phyloP scores from a whole-genome alignment of 2,113 vertebrate species.

The Leptosomus discolor region DNA sequence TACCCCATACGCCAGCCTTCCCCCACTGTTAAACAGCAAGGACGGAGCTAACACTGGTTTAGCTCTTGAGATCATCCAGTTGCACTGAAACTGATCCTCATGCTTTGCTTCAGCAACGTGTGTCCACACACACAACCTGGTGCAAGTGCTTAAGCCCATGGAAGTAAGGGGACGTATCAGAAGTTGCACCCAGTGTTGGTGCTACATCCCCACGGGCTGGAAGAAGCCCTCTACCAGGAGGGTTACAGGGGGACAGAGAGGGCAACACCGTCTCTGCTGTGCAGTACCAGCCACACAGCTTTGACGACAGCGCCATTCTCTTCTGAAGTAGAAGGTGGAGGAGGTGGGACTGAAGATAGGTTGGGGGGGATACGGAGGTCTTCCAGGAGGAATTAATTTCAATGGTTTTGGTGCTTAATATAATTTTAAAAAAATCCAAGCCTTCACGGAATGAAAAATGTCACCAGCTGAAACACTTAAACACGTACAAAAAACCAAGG shows the following conservation, averaged over 20 bases:
- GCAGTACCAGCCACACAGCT: neutral
- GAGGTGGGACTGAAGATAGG: neutral
- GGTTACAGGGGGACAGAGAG: neutral
- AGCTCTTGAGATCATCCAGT: neutral
- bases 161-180: neutral
- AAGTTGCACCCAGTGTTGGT: neutral
- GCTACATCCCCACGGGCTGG: neutral
- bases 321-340: neutral
- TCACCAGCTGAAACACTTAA: neutral
- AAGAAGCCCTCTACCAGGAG: neutral
- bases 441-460: neutral
- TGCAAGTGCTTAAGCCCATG: neutral
- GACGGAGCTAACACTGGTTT: neutral
- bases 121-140: neutral
- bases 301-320: neutral
- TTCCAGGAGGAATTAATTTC: neutral
- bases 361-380: neutral
- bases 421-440: neutral
- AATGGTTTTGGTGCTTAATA: neutral
- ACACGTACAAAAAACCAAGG: neutral
- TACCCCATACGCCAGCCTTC: neutral
- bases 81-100: neutral
- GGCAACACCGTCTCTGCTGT: neutral
- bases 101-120: neutral
- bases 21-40: neutral